A percentile compares a stretch with the other conserved stretches of the same genome.
Evolutionary conservation across 2,888 invertebrate genomes (phyloP).

Genomic region (Drepana falcataria): DNA sequence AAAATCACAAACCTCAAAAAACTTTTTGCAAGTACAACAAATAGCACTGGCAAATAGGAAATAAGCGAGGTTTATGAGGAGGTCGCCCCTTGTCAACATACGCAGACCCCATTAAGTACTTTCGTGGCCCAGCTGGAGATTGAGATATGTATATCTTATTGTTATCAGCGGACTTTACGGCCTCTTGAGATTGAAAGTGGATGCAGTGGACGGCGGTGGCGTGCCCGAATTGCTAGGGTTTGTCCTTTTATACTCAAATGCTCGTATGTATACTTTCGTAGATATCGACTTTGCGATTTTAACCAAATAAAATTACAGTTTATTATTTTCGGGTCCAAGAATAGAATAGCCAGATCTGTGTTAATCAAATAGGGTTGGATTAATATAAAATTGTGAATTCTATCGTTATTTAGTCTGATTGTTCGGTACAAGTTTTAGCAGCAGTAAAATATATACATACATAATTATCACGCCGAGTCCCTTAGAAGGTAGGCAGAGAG

Average conservation of each 20-base stretch:
- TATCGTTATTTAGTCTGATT: no score
- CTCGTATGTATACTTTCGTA: no score
- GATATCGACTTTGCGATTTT: no score
- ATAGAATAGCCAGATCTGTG: no score
- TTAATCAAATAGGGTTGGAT: no score
- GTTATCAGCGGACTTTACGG: conserved; percentile 20
- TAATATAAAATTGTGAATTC: no score
- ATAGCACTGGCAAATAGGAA: conserved; percentile 52
- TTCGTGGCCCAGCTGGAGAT: conserved; percentile 17
- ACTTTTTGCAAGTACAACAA: conserved; percentile 39
- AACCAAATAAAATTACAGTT: no score
- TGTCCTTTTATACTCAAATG: neutral
- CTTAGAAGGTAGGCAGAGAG: no score
- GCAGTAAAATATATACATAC: no score
- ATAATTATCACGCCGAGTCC: no score
- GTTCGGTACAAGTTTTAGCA: no score
- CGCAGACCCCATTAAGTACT: conserved; percentile 37
- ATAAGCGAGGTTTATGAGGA: conserved; percentile 51
- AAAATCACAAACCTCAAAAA: neutral
- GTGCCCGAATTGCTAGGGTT: neutral
- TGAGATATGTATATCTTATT: conserved; percentile 40
- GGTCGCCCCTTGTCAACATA: conserved; percentile 39
- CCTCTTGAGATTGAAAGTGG: conserved; percentile 13
- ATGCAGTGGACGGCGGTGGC: neutral
- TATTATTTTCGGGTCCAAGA: no score